Percentiles rank a stretch among this genome's conserved stretches.
These are phyloP conservation scores for Drosophila ambigua DNA, from an alignment of 1,140 invertebrate genomes.

Conservation along the genomic window DNA sequence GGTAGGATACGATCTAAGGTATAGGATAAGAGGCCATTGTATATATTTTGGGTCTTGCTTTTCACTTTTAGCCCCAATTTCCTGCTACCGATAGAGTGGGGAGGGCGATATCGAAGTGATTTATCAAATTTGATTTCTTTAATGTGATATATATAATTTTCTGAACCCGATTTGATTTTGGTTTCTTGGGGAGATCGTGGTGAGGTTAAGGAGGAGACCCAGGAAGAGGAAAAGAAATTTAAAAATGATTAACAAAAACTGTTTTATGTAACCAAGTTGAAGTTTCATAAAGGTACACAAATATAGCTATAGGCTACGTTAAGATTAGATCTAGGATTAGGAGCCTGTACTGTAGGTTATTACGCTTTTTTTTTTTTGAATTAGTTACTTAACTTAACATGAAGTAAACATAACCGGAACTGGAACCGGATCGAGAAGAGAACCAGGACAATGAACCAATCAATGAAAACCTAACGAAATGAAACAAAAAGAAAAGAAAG, in stretches of 20 bases:
- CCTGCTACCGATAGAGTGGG: no score
- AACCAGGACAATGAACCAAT: constrained; percentile 40
- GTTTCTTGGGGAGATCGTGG: constrained; percentile 24
- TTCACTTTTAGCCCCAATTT: not conserved
- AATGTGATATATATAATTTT: constrained; percentile 78
- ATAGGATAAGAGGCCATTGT: not conserved
- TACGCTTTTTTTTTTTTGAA: constrained; percentile 28
- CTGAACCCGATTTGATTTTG: constrained; percentile 56
- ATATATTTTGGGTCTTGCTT: constrained; percentile 32
- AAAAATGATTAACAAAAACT: constrained; percentile 4
- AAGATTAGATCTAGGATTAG: constrained; percentile 17
- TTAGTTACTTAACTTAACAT: constrained; percentile 55
- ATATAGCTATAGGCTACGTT: constrained; percentile 10
- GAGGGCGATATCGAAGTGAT: constrained; percentile 44
- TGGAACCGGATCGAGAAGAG: constrained; percentile 17
- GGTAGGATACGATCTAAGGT: constrained; percentile 37
- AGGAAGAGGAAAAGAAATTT: constrained; percentile 15
- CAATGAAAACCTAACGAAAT: constrained; percentile 37
- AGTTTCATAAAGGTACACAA: constrained; percentile 37
- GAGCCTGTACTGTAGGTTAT: constrained; percentile 15
- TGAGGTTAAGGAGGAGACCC: constrained; percentile 6
- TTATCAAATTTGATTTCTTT: constrained; percentile 76
- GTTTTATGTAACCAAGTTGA: constrained; percentile 24
- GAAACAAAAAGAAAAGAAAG: constrained; percentile 15
- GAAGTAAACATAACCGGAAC: constrained; percentile 47